These are phyloP conservation scores for Peribatodes rhomboidaria DNA, from an alignment of 2,888 invertebrate genomes.

Conservation along the genomic window DNA sequence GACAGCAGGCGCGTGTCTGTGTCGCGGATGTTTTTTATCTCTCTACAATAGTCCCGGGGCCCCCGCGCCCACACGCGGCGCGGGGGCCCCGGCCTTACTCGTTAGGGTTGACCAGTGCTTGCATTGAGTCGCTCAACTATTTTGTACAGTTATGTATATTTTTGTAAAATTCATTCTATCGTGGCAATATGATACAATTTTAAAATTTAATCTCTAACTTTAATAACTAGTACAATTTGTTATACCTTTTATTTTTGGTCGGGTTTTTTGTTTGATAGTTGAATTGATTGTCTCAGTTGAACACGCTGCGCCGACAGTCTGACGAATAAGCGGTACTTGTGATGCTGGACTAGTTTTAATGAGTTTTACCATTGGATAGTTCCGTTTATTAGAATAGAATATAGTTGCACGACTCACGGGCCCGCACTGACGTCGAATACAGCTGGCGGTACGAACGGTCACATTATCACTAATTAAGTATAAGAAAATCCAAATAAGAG, in stretches of 20 bases:
- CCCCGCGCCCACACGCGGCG: slow-evolving; percentile 1
- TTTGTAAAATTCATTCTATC: slow-evolving; percentile 84
- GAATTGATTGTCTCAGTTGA: slow-evolving; percentile 12
- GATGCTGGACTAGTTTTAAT: background rate
- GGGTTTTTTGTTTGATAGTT: slow-evolving; percentile 22
- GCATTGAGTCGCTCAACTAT: slow-evolving; percentile 79
- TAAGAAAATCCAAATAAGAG: background rate
- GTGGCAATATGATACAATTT: slow-evolving; percentile 82
- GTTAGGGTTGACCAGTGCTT: slow-evolving; percentile 67
- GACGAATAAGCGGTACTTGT: slow-evolving; percentile 9
- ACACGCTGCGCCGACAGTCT: background rate
- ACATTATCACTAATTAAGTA: background rate
- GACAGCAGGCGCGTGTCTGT: slow-evolving; percentile 26
- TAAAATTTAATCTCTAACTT: slow-evolving; percentile 73
- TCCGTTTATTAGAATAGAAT: slow-evolving; percentile 18
- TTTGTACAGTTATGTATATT: slow-evolving; percentile 84
- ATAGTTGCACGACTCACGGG: slow-evolving; percentile 64
- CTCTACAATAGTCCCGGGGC: slow-evolving; percentile 24
- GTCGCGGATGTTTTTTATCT: slow-evolving; percentile 37
- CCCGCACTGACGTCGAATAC: slow-evolving; percentile 57
- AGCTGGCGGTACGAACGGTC: slow-evolving; percentile 16
- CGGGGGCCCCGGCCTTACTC: slow-evolving; percentile 32
- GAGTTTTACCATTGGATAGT: slow-evolving; percentile 12
- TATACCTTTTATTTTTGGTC: slow-evolving; percentile 55
- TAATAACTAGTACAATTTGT: slow-evolving; percentile 80